phyloP scores from a whole-genome alignment of 2,113 vertebrate species.

The Nothobranchius furzeri region DNA sequence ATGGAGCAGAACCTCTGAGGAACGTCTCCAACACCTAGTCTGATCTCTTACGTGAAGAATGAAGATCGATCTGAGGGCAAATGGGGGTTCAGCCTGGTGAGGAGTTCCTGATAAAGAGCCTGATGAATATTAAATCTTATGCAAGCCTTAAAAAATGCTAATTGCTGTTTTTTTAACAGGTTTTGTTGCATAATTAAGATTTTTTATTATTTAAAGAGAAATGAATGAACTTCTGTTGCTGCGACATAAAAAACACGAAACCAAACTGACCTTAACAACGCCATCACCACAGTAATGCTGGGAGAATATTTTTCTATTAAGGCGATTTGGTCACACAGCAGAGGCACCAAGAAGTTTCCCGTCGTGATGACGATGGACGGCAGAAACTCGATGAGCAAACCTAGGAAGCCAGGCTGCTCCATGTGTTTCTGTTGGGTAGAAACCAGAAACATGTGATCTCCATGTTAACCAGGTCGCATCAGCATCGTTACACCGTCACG shows the following conservation, averaged over 20 bases:
- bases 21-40: too few relatives aligned
- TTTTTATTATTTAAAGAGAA: too few relatives aligned
- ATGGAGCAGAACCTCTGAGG: too few relatives aligned
- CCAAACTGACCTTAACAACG: slow-evolving; percentile 69
- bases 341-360: slow-evolving; percentile 85
- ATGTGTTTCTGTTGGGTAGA: slow-evolving; percentile 11
- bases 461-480: background rate
- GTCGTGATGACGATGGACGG: slow-evolving; percentile 87
- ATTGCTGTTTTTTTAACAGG: too few relatives aligned
- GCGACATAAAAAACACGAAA: background rate
- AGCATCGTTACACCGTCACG: background rate
- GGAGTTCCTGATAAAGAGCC: too few relatives aligned
- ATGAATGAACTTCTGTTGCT: background rate
- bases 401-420: slow-evolving; percentile 46
- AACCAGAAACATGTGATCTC: background rate
- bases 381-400: slow-evolving; percentile 80
- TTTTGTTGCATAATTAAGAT: too few relatives aligned
- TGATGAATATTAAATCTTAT: too few relatives aligned
- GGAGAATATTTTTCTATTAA: slow-evolving; percentile 79
- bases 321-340: slow-evolving; percentile 80
- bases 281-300: slow-evolving; percentile 79
- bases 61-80: too few relatives aligned
- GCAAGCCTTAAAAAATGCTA: too few relatives aligned
- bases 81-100: too few relatives aligned
- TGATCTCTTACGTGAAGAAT: too few relatives aligned